Conservation (phyloP, 2,113 vertebrate species). For the Jaculus jaculus region DNA sequence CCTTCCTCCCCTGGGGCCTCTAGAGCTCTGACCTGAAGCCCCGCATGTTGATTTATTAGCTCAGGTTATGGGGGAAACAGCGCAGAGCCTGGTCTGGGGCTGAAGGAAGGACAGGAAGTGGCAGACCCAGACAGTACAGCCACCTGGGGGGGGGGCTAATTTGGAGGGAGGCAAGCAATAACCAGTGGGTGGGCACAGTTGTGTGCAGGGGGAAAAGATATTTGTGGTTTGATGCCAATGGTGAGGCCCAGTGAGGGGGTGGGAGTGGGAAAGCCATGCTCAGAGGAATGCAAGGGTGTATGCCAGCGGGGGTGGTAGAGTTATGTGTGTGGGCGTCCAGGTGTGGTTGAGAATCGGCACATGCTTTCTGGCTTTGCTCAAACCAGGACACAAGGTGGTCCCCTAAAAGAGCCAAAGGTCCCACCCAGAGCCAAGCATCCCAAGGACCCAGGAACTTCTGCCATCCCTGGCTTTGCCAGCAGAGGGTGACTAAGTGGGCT, state of each 20-base stretch:
- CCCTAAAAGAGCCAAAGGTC: background rate
- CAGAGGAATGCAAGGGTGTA: constrained; percentile 67
- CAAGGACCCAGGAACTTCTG: background rate
- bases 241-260: background rate
- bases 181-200: background rate
- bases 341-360: constrained; percentile 54
- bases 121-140: background rate
- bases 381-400: constrained; percentile 44
- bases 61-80: background rate
- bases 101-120: background rate
- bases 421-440: background rate
- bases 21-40: background rate
- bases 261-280: constrained; percentile 36
- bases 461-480: background rate
- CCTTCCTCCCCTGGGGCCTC: background rate
- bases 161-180: background rate
- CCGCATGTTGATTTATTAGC: background rate
- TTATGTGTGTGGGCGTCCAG: constrained; percentile 66
- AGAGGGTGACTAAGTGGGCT: constrained; percentile 12
- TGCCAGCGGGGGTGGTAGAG: constrained; percentile 1
- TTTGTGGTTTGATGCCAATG: constrained; percentile 51
- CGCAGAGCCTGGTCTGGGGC: background rate
- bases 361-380: constrained; percentile 49
- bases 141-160: background rate
- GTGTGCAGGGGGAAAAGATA: constrained; percentile 35